A percentile compares a stretch with the other conserved stretches of the same genome.
Conservation (phyloP, 2,113 vertebrate genomes). For the Heterotilapia buettikoferi region DNA sequence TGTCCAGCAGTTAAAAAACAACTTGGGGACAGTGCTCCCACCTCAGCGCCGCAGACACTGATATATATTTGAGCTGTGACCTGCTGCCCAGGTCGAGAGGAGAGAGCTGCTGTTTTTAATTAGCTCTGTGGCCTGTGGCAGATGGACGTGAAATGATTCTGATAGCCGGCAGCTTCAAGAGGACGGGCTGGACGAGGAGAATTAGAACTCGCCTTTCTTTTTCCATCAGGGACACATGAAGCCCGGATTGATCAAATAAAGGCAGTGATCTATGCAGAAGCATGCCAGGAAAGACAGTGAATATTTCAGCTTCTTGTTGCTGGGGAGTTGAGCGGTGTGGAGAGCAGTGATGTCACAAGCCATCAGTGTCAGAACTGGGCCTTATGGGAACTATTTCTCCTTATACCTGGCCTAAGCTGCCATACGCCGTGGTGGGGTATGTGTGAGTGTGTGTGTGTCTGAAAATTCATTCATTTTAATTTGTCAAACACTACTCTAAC, state of each 20-base stretch:
- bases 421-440: conserved; percentile 25
- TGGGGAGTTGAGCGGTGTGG: background rate
- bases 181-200: conserved; percentile 33
- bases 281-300: conserved; percentile 10
- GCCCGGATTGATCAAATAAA: conserved; percentile 47
- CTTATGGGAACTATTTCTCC: conserved; percentile 23
- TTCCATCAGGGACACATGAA: background rate
- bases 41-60: background rate
- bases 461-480: conserved; percentile 50
- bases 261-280: conserved; percentile 43
- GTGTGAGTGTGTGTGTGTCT: conserved; percentile 9
- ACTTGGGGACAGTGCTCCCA: background rate
- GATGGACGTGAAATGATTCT: conserved; percentile 54
- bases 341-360: conserved; percentile 20
- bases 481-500: conserved; percentile 54
- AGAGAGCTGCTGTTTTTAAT: conserved; percentile 50
- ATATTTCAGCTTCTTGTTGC: conserved; percentile 32
- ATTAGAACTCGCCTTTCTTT: conserved; percentile 31
- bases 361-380: conserved; percentile 26
- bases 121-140: conserved; percentile 52
- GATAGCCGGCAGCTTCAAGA: conserved; percentile 41
- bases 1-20: conserved; percentile 4
- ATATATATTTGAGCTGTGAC: conserved; percentile 42
- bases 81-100: conserved; percentile 13
- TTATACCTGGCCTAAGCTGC: conserved; percentile 9